A percentile compares a stretch with the other conserved stretches of the same genome.
Evolutionary conservation across 2,888 invertebrate genomes (phyloP).

Genomic region (Pollenia angustigena): DNA sequence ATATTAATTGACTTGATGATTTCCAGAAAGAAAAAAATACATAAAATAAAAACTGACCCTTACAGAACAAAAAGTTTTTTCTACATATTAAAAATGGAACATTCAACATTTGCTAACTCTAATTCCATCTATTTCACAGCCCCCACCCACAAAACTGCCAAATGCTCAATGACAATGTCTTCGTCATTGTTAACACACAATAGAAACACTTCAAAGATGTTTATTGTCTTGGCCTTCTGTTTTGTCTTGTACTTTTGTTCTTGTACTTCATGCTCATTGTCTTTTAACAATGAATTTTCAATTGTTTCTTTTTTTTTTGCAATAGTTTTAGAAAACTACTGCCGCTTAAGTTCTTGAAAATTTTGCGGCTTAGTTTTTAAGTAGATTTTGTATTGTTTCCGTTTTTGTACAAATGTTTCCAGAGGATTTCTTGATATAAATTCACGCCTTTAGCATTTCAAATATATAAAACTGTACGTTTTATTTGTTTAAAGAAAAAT

Average conservation of each 20-base stretch:
- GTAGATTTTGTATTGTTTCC: constrained; percentile 56
- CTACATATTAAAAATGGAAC: background rate
- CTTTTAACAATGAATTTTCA: constrained; percentile 16
- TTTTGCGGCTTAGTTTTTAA: constrained; percentile 68
- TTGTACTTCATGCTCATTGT: constrained; percentile 13
- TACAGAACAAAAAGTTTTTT: background rate
- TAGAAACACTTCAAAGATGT: constrained; percentile 51
- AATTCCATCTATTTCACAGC: constrained; percentile 15
- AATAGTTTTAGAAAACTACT: constrained; percentile 22
- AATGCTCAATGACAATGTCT: constrained; percentile 18
- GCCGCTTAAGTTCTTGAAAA: constrained; percentile 57
- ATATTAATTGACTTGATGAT: constrained; percentile 60
- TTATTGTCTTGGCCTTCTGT: constrained; percentile 28
- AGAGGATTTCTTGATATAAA: constrained; percentile 49
- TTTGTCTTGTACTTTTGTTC: constrained; percentile 20
- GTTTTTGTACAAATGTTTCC: constrained; percentile 19
- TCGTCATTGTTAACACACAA: constrained; percentile 9
- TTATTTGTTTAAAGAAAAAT: background rate
- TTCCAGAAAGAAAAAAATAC: constrained; percentile 15
- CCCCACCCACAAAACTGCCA: constrained; percentile 54
- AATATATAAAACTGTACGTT: background rate
- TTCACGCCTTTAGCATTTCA: constrained; percentile 55
- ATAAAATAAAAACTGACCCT: constrained; percentile 26
- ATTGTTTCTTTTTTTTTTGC: constrained; percentile 26
- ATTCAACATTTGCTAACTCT: background rate